A percentile compares a stretch with the other conserved stretches of the same genome.
Conservation (phyloP, 2,113 vertebrate genomes). For the Corvus hawaiiensis region DNA sequence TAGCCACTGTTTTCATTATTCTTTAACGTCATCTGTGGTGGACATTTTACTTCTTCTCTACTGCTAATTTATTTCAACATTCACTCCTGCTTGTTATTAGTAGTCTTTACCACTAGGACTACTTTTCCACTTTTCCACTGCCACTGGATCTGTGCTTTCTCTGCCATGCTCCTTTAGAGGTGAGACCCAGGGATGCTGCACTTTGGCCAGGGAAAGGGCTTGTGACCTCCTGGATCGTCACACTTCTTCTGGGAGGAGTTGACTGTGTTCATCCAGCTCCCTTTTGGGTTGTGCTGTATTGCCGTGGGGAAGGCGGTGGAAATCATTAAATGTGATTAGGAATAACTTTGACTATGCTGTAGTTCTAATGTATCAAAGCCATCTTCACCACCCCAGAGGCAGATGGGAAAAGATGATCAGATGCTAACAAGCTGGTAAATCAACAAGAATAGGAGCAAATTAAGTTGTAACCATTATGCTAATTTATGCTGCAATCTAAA, state of each 20-base stretch:
- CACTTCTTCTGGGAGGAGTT: not conserved
- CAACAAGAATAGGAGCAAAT: not conserved
- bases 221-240: not conserved
- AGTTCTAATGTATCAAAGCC: not conserved
- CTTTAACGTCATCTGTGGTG: not conserved
- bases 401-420: not conserved
- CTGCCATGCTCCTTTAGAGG: too few species aligned
- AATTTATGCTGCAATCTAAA: not conserved
- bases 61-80: not conserved
- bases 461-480: not conserved
- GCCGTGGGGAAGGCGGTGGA: accelerated
- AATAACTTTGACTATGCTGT: not conserved
- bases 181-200: not conserved
- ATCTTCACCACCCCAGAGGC: not conserved
- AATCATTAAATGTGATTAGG: not conserved
- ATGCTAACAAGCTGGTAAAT: not conserved
- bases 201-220: not conserved
- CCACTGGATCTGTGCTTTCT: not conserved
- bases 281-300: not conserved
- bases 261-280: not conserved
- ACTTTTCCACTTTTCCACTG: not conserved
- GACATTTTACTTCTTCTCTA: not conserved
- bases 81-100: not conserved
- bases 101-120: not conserved
- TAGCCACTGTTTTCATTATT: not conserved